Evolutionary conservation across 2,888 invertebrate species (phyloP).

Genomic region (Macrostomum cliftonense): DNA sequence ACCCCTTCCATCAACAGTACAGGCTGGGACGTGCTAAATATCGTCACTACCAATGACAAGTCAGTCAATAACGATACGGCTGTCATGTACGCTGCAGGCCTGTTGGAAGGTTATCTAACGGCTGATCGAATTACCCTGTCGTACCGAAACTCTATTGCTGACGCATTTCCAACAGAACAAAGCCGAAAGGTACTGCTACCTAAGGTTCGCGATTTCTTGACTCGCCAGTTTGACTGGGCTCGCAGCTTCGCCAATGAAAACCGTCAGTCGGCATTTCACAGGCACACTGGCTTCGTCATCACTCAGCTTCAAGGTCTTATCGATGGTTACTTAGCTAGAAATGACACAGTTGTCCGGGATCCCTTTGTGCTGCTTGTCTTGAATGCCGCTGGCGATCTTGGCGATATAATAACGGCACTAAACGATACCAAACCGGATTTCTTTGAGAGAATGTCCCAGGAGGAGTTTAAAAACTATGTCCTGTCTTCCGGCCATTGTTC

Average conservation of each 20-base stretch:
- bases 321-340: slow-evolving; percentile 20
- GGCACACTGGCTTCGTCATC: slow-evolving; percentile 22
- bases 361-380: slow-evolving; percentile 25
- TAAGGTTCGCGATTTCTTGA: no score
- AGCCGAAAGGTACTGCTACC: no score
- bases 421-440: slow-evolving; percentile 16
- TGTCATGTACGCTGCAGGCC: slow-evolving; percentile 27
- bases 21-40: slow-evolving; percentile 30
- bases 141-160: no score
- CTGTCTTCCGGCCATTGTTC: slow-evolving; percentile 22
- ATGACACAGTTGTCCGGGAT: not conserved
- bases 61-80: slow-evolving; percentile 12
- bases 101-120: slow-evolving; percentile 25
- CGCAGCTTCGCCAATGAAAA: no score
- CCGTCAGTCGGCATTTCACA: slow-evolving; percentile 6
- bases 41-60: slow-evolving; percentile 20
- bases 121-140: slow-evolving; percentile 12
- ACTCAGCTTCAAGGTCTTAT: slow-evolving; percentile 27
- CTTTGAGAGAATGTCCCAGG: slow-evolving; percentile 18
- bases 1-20: slow-evolving; percentile 21
- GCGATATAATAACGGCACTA: slow-evolving; percentile 20
- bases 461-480: slow-evolving; percentile 16
- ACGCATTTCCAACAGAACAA: no score
- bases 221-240: no score
- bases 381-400: slow-evolving; percentile 24